A percentile compares a stretch with the other conserved stretches of the same genome.
Evolutionary conservation across 2,113 vertebrate genomes (phyloP).

Genomic region (Mobula hypostoma): DNA sequence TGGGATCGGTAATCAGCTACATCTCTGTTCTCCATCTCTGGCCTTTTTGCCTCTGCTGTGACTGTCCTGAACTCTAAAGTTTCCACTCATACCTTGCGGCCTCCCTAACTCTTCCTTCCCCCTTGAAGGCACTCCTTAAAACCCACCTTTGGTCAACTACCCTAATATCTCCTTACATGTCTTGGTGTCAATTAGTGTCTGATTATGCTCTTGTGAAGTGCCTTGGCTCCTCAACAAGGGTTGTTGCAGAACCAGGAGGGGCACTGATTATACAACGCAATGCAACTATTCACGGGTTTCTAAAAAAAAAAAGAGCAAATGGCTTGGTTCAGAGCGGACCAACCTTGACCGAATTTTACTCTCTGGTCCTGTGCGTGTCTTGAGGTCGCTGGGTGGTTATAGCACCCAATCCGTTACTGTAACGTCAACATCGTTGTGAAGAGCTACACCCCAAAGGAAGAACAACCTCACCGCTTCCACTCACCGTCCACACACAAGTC

Average conservation of each 20-base stretch:
- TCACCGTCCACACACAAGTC: slow-evolving; percentile 62
- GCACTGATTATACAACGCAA: too few relatives aligned
- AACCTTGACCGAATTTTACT: neutral
- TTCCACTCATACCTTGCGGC: neutral
- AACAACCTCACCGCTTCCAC: neutral
- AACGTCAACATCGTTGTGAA: neutral
- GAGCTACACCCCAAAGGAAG: neutral
- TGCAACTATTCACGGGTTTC: neutral
- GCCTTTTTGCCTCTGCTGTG: neutral
- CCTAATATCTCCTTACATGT: neutral
- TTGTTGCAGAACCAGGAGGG: neutral
- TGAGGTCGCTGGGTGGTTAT: neutral
- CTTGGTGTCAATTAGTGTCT: neutral
- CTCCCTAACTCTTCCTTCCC: neutral
- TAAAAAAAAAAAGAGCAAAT: neutral
- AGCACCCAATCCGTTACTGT: neutral
- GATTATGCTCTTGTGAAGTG: neutral
- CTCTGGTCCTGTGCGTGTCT: neutral
- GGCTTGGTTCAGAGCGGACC: neutral
- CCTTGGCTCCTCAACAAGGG: neutral
- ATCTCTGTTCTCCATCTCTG: neutral
- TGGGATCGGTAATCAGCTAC: too few relatives aligned
- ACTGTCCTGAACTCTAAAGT: neutral
- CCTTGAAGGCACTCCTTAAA: neutral
- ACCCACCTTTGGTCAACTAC: neutral